These are phyloP conservation scores for Trichonephila clavata DNA, from an alignment of 1,140 invertebrate species.

Conservation along the genomic window DNA sequence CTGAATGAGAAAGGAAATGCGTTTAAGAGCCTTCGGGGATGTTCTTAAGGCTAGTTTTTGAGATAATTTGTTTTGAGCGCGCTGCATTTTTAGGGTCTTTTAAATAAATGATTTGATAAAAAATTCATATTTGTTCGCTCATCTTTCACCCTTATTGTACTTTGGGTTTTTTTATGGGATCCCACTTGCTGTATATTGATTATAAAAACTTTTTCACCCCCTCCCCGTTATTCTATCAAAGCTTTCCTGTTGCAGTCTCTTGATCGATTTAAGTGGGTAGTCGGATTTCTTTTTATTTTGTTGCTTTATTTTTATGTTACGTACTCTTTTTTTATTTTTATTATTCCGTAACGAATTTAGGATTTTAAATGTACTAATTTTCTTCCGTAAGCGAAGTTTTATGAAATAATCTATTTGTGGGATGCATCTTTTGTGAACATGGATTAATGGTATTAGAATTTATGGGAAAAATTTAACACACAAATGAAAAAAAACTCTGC, in stretches of 20 bases:
- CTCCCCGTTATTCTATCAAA: neutral
- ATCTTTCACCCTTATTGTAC: slow-evolving; percentile 54
- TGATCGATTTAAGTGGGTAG: slow-evolving; percentile 38
- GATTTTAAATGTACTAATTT: slow-evolving; percentile 31
- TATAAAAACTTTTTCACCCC: slow-evolving; percentile 40
- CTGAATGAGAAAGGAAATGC: slow-evolving; percentile 40
- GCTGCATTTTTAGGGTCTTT: slow-evolving; percentile 67
- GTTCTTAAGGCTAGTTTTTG: slow-evolving; percentile 69
- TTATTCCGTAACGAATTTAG: slow-evolving; percentile 1
- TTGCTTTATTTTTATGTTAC: slow-evolving; percentile 2
- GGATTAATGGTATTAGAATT: slow-evolving; percentile 16
- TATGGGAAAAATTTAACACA: neutral
- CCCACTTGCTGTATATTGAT: slow-evolving; percentile 57
- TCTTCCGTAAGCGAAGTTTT: neutral
- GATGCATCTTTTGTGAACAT: neutral
- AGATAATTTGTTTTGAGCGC: slow-evolving; percentile 75
- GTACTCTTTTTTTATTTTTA: neutral
- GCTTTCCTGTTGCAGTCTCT: slow-evolving; percentile 2
- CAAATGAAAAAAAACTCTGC: neutral
- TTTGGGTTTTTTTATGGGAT: slow-evolving; percentile 52
- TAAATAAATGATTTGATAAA: slow-evolving; percentile 75
- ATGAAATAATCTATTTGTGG: slow-evolving; percentile 4
- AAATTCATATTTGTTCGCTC: slow-evolving; percentile 73
- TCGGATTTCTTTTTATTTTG: neutral
- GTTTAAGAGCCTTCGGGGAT: slow-evolving; percentile 52